Conservation (phyloP, 2,888 invertebrate genomes). For the Leptinotarsa juncta region DNA sequence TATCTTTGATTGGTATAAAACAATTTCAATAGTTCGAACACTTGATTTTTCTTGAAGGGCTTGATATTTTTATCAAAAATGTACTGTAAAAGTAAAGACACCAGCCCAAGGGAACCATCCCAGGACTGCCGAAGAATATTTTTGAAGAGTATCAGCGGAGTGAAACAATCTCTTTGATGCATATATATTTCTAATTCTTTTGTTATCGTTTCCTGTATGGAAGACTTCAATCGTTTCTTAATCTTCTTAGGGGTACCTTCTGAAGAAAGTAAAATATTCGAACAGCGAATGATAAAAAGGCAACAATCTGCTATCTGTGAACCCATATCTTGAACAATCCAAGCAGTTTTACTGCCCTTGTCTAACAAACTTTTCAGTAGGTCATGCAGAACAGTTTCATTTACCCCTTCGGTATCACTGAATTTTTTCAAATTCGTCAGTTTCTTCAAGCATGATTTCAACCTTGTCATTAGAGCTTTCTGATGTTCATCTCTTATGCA, state of each 20-base stretch:
- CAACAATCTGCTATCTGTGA: conserved; percentile 74
- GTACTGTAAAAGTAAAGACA: conserved; percentile 71
- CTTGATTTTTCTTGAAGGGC: conserved; percentile 76
- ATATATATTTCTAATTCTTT: conserved; percentile 72
- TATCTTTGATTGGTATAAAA: conserved; percentile 74
- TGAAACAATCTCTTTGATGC: conserved; percentile 72
- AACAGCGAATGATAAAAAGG: conserved; percentile 74
- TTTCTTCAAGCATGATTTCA: conserved; percentile 73
- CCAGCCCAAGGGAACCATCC: conserved; percentile 73
- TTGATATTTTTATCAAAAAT: conserved; percentile 72
- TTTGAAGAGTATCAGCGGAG: conserved; percentile 76
- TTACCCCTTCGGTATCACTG: conserved; percentile 69
- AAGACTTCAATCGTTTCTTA: conserved; percentile 60
- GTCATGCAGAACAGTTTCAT: conserved; percentile 68
- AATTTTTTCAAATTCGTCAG: conserved; percentile 74
- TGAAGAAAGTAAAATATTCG: conserved; percentile 66
- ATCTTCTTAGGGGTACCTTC: conserved; percentile 63
- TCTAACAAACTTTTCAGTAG: conserved; percentile 72
- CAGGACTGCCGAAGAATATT: conserved; percentile 74
- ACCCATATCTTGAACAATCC: conserved; percentile 75
- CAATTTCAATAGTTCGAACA: conserved; percentile 73
- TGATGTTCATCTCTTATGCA: conserved; percentile 77
- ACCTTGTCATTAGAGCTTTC: conserved; percentile 73
- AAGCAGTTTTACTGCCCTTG: conserved; percentile 73
- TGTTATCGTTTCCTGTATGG: conserved; percentile 67